phyloP scores from a whole-genome alignment of 2,888 invertebrate species.

The Drosophila paranaensis region DNA sequence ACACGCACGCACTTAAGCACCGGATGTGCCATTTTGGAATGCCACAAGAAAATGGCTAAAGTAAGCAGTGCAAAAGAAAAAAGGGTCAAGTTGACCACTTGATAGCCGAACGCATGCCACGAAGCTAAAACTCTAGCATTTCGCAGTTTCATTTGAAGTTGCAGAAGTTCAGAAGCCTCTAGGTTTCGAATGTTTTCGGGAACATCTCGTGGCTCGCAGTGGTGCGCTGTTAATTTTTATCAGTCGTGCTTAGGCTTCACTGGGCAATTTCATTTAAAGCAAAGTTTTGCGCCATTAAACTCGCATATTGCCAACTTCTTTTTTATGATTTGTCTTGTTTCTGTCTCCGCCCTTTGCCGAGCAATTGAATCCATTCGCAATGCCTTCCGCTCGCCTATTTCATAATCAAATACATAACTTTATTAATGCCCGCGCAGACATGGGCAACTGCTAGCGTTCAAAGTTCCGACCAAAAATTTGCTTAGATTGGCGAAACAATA shows the following conservation, averaged over 20 bases:
- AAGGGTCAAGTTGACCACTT: slow-evolving; percentile 46
- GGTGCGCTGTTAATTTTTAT: slow-evolving; percentile 47
- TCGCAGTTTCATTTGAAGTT: background rate
- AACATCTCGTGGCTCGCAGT: background rate
- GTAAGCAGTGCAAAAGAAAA: slow-evolving; percentile 4
- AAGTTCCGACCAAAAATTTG: slow-evolving; percentile 69
- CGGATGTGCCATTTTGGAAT: slow-evolving; percentile 65
- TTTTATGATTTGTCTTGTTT: slow-evolving; percentile 52
- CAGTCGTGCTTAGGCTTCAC: slow-evolving; percentile 42
- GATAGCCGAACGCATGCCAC: slow-evolving; percentile 1
- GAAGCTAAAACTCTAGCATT: background rate
- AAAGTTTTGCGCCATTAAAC: slow-evolving; percentile 64
- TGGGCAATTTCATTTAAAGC: slow-evolving; percentile 65
- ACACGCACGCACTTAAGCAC: slow-evolving; percentile 37
- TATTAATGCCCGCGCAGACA: slow-evolving; percentile 60
- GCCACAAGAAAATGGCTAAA: slow-evolving; percentile 44
- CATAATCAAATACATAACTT: slow-evolving; percentile 78
- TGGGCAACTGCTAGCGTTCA: slow-evolving; percentile 3
- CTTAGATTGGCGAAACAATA: slow-evolving; percentile 77
- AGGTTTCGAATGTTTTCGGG: slow-evolving; percentile 4
- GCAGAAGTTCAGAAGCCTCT: background rate
- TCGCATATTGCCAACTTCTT: slow-evolving; percentile 35
- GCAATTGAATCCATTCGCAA: slow-evolving; percentile 71
- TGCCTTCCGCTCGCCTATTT: slow-evolving; percentile 45
- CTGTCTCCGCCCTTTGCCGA: slow-evolving; percentile 45